Evolutionary conservation across 1,140 invertebrate species (phyloP).

Genomic region (Gryon sp.): DNA sequence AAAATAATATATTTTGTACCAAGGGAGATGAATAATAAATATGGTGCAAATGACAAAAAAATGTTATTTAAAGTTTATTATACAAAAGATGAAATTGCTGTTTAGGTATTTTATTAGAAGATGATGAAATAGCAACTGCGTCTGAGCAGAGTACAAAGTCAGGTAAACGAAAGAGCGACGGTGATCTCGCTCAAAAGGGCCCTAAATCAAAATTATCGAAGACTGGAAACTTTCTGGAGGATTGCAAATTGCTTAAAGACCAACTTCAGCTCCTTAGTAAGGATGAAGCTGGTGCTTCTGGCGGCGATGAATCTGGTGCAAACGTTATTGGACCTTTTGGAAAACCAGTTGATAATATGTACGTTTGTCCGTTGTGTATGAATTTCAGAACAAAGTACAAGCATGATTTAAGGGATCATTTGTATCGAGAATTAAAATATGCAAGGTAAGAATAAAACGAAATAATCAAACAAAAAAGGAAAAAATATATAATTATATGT

Average conservation of each 20-base stretch:
- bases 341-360: slow-evolving; percentile 72
- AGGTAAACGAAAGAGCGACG: slow-evolving; percentile 67
- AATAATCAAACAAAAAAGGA: no score
- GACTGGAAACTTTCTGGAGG: slow-evolving; percentile 47
- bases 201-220: slow-evolving; percentile 65
- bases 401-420: slow-evolving; percentile 80
- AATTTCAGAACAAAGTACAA: slow-evolving; percentile 78
- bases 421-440: slow-evolving; percentile 81
- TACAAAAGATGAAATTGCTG: background rate
- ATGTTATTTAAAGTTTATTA: slow-evolving; percentile 6
- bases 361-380: slow-evolving; percentile 80
- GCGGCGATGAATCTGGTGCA: slow-evolving; percentile 5
- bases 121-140: slow-evolving; percentile 42
- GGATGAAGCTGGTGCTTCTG: slow-evolving; percentile 6
- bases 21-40: no score
- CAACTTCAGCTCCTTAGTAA: slow-evolving; percentile 20
- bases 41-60: no score
- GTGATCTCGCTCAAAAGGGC: slow-evolving; percentile 56
- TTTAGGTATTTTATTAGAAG: slow-evolving; percentile 67
- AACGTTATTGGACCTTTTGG: slow-evolving; percentile 74
- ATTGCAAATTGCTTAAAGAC: slow-evolving; percentile 37
- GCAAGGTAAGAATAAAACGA: slow-evolving; percentile 69
- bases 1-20: slow-evolving; percentile 1
- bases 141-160: slow-evolving; percentile 47
- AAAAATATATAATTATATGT: no score